phyloP scores from a whole-genome alignment of 2,113 vertebrate species.

The Notechis scutatus region DNA sequence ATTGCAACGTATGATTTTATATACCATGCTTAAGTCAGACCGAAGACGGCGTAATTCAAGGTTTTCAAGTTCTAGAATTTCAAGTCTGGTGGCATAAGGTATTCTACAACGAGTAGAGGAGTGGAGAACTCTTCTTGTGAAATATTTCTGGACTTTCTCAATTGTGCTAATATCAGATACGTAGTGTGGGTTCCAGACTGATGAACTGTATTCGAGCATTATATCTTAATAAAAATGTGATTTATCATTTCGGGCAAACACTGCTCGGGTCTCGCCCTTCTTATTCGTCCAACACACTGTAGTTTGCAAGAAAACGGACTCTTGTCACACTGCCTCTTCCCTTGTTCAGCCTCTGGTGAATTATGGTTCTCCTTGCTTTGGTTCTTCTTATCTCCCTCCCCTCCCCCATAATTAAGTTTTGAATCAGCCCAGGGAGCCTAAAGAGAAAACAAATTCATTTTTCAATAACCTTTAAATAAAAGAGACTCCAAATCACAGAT shows the following conservation, averaged over 20 bases:
- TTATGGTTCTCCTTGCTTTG: slow-evolving; percentile 36
- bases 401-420: slow-evolving; percentile 44
- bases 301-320: slow-evolving; percentile 32
- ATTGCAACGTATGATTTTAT: too few relatives aligned
- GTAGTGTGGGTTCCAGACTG: too few relatives aligned
- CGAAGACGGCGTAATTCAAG: too few relatives aligned
- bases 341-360: slow-evolving; percentile 41
- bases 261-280: slow-evolving; percentile 20
- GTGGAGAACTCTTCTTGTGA: too few relatives aligned
- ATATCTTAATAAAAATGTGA: slow-evolving; percentile 6
- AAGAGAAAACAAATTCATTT: slow-evolving; percentile 43
- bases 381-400: slow-evolving; percentile 8
- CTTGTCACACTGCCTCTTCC: slow-evolving; percentile 36
- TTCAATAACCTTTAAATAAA: slow-evolving; percentile 51
- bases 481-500: slow-evolving; percentile 28
- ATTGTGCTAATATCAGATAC: too few relatives aligned
- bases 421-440: slow-evolving; percentile 28
- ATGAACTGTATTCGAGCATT: too few relatives aligned
- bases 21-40: too few relatives aligned
- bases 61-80: too few relatives aligned
- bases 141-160: too few relatives aligned
- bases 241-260: slow-evolving; percentile 36
- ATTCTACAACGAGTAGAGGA: too few relatives aligned
- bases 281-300: slow-evolving; percentile 27
- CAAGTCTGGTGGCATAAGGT: too few relatives aligned